Evolutionary conservation across 1,140 invertebrate genomes (phyloP), one percentile per base, ranked within the genome.

Genomic region (Panagrolaimus sp.): DNA sequence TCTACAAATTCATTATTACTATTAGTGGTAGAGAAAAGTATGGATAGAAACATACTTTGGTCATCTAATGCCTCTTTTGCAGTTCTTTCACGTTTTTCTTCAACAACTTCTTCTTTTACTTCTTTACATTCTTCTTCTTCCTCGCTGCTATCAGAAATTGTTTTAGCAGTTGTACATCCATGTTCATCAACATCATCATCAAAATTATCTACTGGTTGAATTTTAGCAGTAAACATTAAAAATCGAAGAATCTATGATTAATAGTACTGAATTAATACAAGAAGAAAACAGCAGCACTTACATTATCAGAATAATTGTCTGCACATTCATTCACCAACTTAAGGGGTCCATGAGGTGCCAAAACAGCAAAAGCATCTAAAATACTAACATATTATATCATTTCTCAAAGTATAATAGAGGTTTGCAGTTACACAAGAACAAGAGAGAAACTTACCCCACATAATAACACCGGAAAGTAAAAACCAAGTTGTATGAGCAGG

Each of bases 331-430:
- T 72, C 9, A 81, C 68, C 48, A 69, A 62, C 13, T 71, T 61
- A 4, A 79, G 65, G 14, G 78, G 78, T 9, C 78, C 78, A 20
- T 71, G 61, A 0, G 79, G 76, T 1, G 78, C 53, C 7, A 82
- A 65, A 31, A 79, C 78, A 23, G 78, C 79, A 63, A 82, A 79
- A 13, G 77, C 16, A 20, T 78, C 76, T 79, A 48, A 65, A 79
- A 70, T 14, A 4, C 48, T 1, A 23, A 48, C 20, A 9, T 5
- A n/a, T 68, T 45, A 43, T n/a, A n/a, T n/a, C n/a, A n/a, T n/a
- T n/a, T n/a, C n/a, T n/a, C n/a, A n/a, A n/a, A n/a, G n/a, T n/a
- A n/a, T n/a, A n/a, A n/a, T n/a, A n/a, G n/a, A n/a, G n/a, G n/a
- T n/a, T n/a, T n/a, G n/a, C n/a, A n/a, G n/a, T n/a, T n/a, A 13